phyloP scores from a whole-genome alignment of 2,113 vertebrate genomes.

The Myanophis thanlyinensis region DNA sequence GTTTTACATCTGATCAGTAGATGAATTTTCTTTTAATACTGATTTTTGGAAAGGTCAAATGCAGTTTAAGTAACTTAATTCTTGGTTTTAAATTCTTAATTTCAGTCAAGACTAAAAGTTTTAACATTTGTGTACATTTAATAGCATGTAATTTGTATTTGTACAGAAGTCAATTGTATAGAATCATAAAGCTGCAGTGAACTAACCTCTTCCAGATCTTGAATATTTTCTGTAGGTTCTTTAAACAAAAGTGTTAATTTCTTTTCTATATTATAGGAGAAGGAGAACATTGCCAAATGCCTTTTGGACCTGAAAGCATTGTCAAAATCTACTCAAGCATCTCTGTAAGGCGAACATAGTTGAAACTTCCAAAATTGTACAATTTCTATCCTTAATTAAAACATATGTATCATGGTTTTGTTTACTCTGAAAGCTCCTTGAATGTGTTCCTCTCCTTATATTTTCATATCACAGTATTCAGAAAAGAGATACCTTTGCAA shows the following conservation, averaged over 20 bases:
- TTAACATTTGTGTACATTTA: not conserved
- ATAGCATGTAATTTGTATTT: not conserved
- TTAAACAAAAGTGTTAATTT: slow-evolving; percentile 14
- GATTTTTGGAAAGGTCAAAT: not conserved
- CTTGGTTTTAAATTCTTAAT: not conserved
- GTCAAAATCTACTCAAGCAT: slow-evolving; percentile 76
- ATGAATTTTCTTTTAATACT: not conserved
- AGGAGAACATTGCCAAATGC: slow-evolving; percentile 93
- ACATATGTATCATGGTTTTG: slow-evolving; percentile 35
- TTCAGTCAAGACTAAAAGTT: not conserved
- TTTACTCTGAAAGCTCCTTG: not conserved
- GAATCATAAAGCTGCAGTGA: not conserved
- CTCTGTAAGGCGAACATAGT: not conserved
- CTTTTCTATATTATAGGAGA: slow-evolving; percentile 79
- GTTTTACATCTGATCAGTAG: not conserved
- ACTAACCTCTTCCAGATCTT: not conserved
- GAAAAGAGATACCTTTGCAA: not conserved
- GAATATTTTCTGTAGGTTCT: not conserved
- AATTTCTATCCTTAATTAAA: slow-evolving; percentile 45
- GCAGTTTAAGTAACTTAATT: not conserved
- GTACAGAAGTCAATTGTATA: not conserved
- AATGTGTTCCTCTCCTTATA: not conserved
- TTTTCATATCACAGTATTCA: not conserved
- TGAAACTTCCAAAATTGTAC: not conserved
- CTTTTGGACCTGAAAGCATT: slow-evolving; percentile 87